These are phyloP conservation scores for Pharmacophagus antenor DNA, from an alignment of 2,888 invertebrate genomes.

Conservation along the genomic window DNA sequence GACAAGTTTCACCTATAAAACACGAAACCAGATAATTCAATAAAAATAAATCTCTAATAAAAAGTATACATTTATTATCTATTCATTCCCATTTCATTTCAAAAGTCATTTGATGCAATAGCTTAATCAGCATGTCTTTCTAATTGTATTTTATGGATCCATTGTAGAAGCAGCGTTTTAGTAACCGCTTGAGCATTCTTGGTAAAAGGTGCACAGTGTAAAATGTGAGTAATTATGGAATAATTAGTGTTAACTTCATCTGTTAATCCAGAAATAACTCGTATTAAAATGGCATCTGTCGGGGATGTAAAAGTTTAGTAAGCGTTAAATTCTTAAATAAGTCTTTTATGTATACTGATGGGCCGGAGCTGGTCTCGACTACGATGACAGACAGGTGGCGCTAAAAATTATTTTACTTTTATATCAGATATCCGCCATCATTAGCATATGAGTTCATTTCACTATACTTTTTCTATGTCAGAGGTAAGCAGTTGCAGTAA, in stretches of 20 bases:
- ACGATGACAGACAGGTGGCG: no score
- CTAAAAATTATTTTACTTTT: neutral
- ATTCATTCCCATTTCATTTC: no score
- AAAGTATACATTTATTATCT: no score
- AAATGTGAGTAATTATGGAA: neutral
- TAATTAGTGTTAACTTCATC: neutral
- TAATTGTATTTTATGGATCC: neutral
- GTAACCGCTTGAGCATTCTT: neutral
- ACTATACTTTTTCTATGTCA: neutral
- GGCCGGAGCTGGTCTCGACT: neutral
- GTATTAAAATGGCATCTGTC: constrained; percentile 4
- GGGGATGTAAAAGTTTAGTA: constrained; percentile 8
- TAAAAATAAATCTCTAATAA: no score
- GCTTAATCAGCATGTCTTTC: no score
- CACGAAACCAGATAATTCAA: no score
- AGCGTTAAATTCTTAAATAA: constrained; percentile 6
- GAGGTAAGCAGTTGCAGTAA: neutral
- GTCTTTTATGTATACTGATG: no score
- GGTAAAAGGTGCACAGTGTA: neutral
- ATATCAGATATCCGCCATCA: no score
- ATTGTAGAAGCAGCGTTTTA: constrained; percentile 1
- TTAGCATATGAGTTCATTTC: neutral
- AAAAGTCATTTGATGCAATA: no score
- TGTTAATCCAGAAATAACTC: no score
- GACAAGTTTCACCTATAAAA: no score